Evolutionary conservation across 2,888 invertebrate species (phyloP), one percentile per base, ranked within the genome.

Genomic region (Diaperis boleti): DNA sequence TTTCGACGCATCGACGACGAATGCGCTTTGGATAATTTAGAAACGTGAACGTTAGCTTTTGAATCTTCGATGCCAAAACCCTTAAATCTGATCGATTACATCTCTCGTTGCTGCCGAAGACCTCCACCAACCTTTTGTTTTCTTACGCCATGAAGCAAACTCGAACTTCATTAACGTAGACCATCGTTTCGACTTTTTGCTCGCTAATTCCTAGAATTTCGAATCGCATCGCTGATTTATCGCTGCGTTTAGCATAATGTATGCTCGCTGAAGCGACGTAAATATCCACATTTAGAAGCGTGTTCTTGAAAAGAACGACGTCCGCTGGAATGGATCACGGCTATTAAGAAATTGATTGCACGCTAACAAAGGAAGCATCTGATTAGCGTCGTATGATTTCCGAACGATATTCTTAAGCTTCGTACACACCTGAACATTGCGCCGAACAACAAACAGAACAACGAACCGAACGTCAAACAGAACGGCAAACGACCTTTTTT

Each of bases 191-290:
- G 26, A 26, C 26, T 26, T 26, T n/a, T 26, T 26, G 26, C n/a
- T n/a, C n/a, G n/a, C n/a, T 22, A 22, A 22, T 22, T 22, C 22
- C 22, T 22, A 7, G 11, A 11, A 33, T 33, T n/a, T 33, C 11
- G 2, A 33, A 10, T 7, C 33, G 33, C 11, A 11, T 39, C 18
- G n/a, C 13, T 42, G 20, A 20, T 22, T 20, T 42, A 10, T 22
- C 10, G 10, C 8, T 11, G 18, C 22, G 5, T 47, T 47, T 33
- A 47, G 14, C 11, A 33, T 47, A 47, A 47, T 47, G 47, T 10
- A 17, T 47, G 47, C n/a, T 47, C 17, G 47, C 15, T 7, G 31
- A 33, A 47, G 47, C 47, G 44, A 26, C 26, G 26, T 26, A 26
- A 26, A 26, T n/a, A 26, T 26, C 26, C n/a, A 26, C 26, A 26